Conservation (phyloP, 2,797 vertebrate species). For the Neostethus bicornis region DNA sequence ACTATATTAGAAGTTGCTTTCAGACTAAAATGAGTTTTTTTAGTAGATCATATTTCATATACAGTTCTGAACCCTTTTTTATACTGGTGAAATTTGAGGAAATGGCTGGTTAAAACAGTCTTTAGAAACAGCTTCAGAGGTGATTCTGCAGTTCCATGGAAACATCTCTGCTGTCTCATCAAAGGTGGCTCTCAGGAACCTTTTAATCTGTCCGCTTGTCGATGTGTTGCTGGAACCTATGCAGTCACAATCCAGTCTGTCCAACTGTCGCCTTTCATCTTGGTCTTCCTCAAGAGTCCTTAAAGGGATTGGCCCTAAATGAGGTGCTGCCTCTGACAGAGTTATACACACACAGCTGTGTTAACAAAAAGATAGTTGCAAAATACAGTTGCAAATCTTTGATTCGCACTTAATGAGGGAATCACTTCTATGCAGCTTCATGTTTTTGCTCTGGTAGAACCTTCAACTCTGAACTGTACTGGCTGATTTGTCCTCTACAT, state of each 20-base stretch:
- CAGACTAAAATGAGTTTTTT: no score
- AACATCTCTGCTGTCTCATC: conserved; percentile 61
- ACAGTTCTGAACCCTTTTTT: no score
- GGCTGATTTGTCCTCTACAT: background rate
- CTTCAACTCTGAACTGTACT: background rate
- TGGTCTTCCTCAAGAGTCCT: conserved; percentile 34
- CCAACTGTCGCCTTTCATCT: conserved; percentile 62
- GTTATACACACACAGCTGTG: conserved; percentile 5
- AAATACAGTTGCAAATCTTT: background rate
- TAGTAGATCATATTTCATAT: conserved; percentile 2
- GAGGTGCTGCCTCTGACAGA: conserved; percentile 15
- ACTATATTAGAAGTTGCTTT: no score
- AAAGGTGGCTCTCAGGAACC: conserved; percentile 56
- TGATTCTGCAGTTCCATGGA: conserved; percentile 49
- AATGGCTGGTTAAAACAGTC: conserved; percentile 34
- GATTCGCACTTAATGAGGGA: background rate
- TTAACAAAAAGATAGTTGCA: conserved; percentile 13
- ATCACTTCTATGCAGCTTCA: background rate
- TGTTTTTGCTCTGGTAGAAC: background rate
- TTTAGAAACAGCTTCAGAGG: conserved; percentile 41
- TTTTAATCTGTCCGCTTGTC: conserved; percentile 58
- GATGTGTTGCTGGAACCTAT: conserved; percentile 42
- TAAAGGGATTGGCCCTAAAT: conserved; percentile 19
- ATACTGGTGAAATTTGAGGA: conserved; percentile 8
- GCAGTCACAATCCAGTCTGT: conserved; percentile 55